Conservation (phyloP, 2,113 vertebrate genomes). For the Hippocampus mohnikei region DNA sequence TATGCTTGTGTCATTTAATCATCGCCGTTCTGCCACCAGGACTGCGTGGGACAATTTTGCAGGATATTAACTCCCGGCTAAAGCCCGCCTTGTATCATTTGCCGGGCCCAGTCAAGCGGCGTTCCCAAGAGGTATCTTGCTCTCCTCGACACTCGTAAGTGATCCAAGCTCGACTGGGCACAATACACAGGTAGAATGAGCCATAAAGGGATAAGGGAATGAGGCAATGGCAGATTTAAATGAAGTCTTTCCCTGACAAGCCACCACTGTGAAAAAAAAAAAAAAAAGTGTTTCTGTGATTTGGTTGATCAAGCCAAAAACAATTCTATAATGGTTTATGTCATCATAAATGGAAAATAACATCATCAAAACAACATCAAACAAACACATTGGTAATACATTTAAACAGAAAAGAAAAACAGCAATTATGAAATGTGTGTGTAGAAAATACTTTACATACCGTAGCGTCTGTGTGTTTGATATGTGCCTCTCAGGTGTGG, state of each 20-base stretch:
- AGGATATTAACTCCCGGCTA: slow-evolving; percentile 82
- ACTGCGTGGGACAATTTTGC: slow-evolving; percentile 79
- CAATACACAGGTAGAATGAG: slow-evolving; percentile 56
- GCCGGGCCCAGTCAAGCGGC: slow-evolving; percentile 76
- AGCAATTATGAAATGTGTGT: too few species aligned
- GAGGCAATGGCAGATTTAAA: slow-evolving; percentile 49
- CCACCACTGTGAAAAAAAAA: slow-evolving; percentile 6
- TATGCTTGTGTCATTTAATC: slow-evolving; percentile 80
- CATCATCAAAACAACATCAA: neutral
- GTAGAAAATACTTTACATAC: too few species aligned
- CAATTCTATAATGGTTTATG: slow-evolving; percentile 12
- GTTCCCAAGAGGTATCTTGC: slow-evolving; percentile 73
- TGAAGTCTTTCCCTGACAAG: slow-evolving; percentile 43
- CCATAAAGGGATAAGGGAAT: slow-evolving; percentile 63
- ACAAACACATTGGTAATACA: neutral
- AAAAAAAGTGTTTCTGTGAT: slow-evolving; percentile 33
- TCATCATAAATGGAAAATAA: neutral
- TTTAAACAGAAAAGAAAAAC: too few species aligned
- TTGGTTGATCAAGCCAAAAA: slow-evolving; percentile 31
- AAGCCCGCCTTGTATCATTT: slow-evolving; percentile 80
- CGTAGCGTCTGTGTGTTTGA: too few species aligned
- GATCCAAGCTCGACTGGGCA: slow-evolving; percentile 71
- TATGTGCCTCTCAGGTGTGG: too few species aligned
- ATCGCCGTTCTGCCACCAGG: slow-evolving; percentile 72
- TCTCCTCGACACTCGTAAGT: slow-evolving; percentile 66